Evolutionary conservation across 2,888 invertebrate genomes (phyloP).

Genomic region (Hydraecia micacea): DNA sequence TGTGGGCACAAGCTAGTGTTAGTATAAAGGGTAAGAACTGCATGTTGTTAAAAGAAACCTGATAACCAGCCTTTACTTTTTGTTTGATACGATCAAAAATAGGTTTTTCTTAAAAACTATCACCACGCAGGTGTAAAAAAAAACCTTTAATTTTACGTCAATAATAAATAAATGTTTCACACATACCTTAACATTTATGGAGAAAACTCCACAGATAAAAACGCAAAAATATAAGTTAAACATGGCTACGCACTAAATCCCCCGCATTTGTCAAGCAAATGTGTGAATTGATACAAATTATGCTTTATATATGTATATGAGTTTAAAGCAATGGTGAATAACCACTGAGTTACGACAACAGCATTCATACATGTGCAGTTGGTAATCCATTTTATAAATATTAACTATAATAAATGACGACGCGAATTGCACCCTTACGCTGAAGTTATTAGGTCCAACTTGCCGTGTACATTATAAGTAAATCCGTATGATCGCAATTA

Average conservation of each 20-base stretch:
- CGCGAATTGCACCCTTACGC: conserved; percentile 10
- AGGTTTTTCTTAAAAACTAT: background rate
- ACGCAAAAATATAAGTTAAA: conserved; percentile 26
- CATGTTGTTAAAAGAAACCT: background rate
- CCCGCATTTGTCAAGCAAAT: conserved; percentile 67
- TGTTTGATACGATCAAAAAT: background rate
- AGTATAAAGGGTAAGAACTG: too few relatives aligned
- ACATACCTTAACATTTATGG: conserved; percentile 49
- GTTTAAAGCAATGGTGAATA: conserved; percentile 61
- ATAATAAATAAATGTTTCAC: too few relatives aligned
- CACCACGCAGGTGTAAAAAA: background rate
- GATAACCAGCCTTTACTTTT: background rate
- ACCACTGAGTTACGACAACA: conserved; percentile 49
- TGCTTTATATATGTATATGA: conserved; percentile 73
- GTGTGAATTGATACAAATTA: conserved; percentile 74
- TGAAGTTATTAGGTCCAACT: conserved; percentile 27
- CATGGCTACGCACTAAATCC: conserved; percentile 51
- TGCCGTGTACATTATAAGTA: conserved; percentile 29
- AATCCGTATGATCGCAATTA: conserved; percentile 43
- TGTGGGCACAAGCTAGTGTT: background rate
- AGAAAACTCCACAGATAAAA: conserved; percentile 41
- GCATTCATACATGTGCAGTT: conserved; percentile 36
- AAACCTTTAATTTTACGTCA: background rate
- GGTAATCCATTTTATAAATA: conserved; percentile 57
- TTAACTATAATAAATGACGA: background rate